Conservation (phyloP, 2,888 invertebrate species). For the Acholoe squamosa region DNA sequence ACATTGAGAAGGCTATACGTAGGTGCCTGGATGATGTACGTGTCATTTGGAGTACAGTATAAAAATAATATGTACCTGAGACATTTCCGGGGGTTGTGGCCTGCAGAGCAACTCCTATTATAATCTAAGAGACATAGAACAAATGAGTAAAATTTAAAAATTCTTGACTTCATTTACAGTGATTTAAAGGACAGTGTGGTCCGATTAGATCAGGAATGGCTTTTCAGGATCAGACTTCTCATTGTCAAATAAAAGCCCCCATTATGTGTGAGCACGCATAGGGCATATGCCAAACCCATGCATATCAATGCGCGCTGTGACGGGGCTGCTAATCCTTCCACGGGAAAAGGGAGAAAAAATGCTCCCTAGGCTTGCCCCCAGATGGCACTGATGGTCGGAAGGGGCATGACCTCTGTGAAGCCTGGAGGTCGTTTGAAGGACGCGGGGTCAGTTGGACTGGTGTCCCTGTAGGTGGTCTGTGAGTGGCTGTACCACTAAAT, state of each 20-base stretch:
- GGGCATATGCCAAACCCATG: constrained; percentile 53
- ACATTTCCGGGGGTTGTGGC: too few species aligned
- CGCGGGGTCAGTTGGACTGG: constrained; percentile 24
- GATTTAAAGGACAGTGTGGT: background rate
- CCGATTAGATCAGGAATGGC: background rate
- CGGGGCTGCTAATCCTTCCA: constrained; percentile 30
- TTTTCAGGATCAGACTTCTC: background rate
- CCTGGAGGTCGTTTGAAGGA: constrained; percentile 47
- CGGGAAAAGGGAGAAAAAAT: constrained; percentile 4
- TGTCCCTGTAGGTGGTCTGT: constrained; percentile 37
- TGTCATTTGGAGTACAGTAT: too few species aligned
- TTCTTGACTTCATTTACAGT: too few species aligned
- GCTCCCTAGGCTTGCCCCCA: constrained; percentile 19
- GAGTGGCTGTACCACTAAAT: constrained; percentile 20
- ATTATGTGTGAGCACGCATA: constrained; percentile 50
- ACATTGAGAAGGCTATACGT: too few species aligned
- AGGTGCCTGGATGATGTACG: too few species aligned
- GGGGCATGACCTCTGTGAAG: constrained; percentile 50
- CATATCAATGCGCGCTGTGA: constrained; percentile 52
- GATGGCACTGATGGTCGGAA: constrained; percentile 32
- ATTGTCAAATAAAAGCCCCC: background rate
- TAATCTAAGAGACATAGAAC: too few species aligned
- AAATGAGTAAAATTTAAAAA: too few species aligned
- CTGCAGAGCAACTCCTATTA: too few species aligned
- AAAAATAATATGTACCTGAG: too few species aligned